Evolutionary conservation across 2,113 vertebrate species (phyloP).

Genomic region (Ptyas mucosa): DNA sequence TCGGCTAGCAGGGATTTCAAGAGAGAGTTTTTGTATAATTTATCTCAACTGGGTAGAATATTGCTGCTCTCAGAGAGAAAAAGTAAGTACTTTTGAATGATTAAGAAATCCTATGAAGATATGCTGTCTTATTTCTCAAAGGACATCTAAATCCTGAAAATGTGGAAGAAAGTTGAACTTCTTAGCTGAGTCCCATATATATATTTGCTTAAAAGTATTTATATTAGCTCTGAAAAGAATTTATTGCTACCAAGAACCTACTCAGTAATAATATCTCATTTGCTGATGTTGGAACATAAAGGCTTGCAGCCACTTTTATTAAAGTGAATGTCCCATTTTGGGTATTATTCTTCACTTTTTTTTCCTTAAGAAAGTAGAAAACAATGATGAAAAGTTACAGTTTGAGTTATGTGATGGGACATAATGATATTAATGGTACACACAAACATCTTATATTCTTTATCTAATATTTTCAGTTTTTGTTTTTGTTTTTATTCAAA

Average conservation of each 20-base stretch:
- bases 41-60: constrained; percentile 98
- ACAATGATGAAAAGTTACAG: not conserved
- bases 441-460: not conserved
- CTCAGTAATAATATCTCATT: not conserved
- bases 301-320: not conserved
- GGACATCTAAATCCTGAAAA: not conserved
- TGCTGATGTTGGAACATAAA: not conserved
- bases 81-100: constrained; percentile 65
- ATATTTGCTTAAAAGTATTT: not conserved
- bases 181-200: not conserved
- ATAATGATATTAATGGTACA: not conserved
- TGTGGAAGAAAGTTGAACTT: not conserved
- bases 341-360: not conserved
- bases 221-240: not conserved
- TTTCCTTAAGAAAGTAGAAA: not conserved
- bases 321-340: not conserved
- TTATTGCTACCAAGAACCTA: not conserved
- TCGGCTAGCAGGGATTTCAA: constrained; percentile 90
- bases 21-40: constrained; percentile 93
- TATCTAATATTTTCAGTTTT: not conserved
- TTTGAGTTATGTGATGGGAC: not conserved
- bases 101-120: fast-evolving
- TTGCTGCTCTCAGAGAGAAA: constrained; percentile 87
- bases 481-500: constrained; percentile 49
- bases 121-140: not conserved